Evolutionary conservation across 2,797 vertebrate species (phyloP).

Genomic region (Sandelia bainsii): DNA sequence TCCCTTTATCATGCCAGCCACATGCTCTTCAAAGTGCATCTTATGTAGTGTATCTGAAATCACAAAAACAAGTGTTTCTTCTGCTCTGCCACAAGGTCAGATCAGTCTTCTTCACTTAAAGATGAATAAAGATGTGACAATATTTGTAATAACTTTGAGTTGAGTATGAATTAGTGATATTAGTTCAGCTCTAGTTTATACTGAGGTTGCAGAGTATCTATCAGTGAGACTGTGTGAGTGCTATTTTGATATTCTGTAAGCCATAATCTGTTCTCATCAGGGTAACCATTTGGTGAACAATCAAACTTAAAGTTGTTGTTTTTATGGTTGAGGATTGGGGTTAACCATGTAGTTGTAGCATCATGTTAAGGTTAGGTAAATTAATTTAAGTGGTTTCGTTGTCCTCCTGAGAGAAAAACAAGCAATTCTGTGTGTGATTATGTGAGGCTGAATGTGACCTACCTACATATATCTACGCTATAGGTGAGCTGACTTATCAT

Average conservation of each 20-base stretch:
- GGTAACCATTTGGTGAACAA: neutral
- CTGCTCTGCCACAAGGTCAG: constrained; percentile 64
- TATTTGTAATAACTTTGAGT: constrained; percentile 12
- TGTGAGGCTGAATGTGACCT: neutral
- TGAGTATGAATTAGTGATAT: no score
- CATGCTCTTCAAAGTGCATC: constrained; percentile 53
- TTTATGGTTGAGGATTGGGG: neutral
- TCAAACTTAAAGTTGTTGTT: neutral
- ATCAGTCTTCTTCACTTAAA: constrained; percentile 7
- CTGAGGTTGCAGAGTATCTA: no score
- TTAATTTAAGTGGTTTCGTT: neutral
- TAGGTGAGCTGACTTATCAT: constrained; percentile 60
- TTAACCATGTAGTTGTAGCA: neutral
- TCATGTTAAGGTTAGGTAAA: neutral
- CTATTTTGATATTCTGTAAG: no score
- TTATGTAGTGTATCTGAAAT: constrained; percentile 35
- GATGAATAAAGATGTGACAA: constrained; percentile 6
- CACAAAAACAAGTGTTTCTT: constrained; percentile 6
- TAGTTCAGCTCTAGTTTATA: no score
- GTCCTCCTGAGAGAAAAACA: neutral
- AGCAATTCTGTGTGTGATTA: neutral
- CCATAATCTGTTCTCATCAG: no score
- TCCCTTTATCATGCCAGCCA: constrained; percentile 54
- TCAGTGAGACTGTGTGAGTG: no score
- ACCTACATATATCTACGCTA: constrained; percentile 22